These are phyloP conservation scores for Antechinus flavipes DNA, from an alignment of 2,113 vertebrate genomes.

Conservation along the genomic window DNA sequence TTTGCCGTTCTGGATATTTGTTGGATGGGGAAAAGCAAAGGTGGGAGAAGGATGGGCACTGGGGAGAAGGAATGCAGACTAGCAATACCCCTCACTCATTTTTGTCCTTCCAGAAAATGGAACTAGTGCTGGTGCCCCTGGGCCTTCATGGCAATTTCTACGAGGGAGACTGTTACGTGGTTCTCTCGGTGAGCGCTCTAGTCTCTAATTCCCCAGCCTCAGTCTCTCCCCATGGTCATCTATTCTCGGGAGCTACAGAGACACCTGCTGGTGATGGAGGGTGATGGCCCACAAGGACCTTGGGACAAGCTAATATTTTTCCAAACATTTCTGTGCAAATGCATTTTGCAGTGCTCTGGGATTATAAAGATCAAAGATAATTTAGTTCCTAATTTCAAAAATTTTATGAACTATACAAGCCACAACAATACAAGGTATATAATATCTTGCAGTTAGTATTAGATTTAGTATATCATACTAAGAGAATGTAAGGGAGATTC, in stretches of 20 bases:
- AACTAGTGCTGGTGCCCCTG: slow-evolving; percentile 88
- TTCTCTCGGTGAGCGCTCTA: slow-evolving; percentile 88
- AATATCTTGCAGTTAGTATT: too few relatives aligned
- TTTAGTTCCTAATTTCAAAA: background rate
- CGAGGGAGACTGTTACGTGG: slow-evolving; percentile 93
- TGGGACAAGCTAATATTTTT: background rate
- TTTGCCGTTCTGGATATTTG: background rate
- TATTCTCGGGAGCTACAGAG: fast-evolving
- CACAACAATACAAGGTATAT: background rate
- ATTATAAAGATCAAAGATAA: background rate
- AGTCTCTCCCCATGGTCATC: background rate
- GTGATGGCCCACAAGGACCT: background rate
- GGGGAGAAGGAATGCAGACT: fast-evolving
- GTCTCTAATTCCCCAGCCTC: fast-evolving
- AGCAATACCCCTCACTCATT: background rate
- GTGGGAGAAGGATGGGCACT: background rate
- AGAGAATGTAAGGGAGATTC: background rate
- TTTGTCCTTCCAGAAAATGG: slow-evolving; percentile 89
- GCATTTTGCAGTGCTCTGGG: background rate
- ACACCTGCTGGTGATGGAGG: background rate
- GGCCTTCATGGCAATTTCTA: slow-evolving; percentile 90
- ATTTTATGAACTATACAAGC: background rate
- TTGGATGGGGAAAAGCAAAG: background rate
- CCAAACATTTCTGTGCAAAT: background rate
- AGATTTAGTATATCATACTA: background rate